Evolutionary conservation across 2,797 vertebrate genomes (phyloP), one percentile per base, ranked within the genome.

Genomic region (Spondyliosoma cantharus): DNA sequence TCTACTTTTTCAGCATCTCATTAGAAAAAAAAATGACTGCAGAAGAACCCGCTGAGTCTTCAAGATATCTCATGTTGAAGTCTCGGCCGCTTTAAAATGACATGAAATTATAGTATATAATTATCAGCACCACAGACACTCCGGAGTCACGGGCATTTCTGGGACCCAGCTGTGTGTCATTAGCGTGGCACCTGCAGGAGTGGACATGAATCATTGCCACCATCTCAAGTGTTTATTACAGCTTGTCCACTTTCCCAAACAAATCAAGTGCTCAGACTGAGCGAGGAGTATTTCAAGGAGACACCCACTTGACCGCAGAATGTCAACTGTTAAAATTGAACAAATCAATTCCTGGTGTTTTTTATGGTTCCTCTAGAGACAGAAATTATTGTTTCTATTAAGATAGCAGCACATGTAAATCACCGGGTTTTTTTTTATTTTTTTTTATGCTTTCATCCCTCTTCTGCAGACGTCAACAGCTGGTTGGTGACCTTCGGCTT

Each of bases 401-500:
- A 80, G 24, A 66, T 50, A 27, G 58, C 20, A 27, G 15, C 42
- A 3, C 22, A 4, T 52, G 24, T 50, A 29, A 53, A 65, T 73
- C 43, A 54, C 11, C 37, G 15, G n/a, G n/a, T n/a, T n/a, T n/a
- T n/a, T n/a, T n/a, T n/a, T n/a, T n/a, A n/a, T n/a, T n/a, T n/a
- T n/a, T 68, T 59, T 78, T 25, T 20, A 13, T 83, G 53, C 60
- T 53, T 74, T 85, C 0, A 43, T 60, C 53, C 4, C 45, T 72
- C 65, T 60, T 78, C 78, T 85, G 67, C 95, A 99, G 98, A 99
- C 95, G 97, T 99, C 78, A 98, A 99, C 94, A 99, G 98, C 81
- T 99, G 98, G 98, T 93, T 99, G 87, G 97, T 99, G 87, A 99
- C 98, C 37, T 99, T 99, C 3, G 98, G 98, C 71, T 99, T 99